Evolutionary conservation across 2,113 vertebrate genomes (phyloP), one percentile per base, ranked within the genome.

Genomic region (Equus quagga): DNA sequence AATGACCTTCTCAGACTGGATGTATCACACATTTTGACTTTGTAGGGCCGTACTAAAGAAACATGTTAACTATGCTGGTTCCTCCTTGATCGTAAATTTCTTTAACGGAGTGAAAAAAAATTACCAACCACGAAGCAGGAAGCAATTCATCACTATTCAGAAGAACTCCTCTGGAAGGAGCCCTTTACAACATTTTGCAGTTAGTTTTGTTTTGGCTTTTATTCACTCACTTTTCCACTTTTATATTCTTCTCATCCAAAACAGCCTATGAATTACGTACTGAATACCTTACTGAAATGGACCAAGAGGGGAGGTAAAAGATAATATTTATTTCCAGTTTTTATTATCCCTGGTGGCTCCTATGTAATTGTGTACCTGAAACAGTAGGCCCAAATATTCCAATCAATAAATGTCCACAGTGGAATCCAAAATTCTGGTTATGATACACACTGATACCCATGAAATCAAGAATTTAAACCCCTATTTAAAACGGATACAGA

Each of bases 71-170:
- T 98, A 91, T 97, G 97, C 95, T 97, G 97, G 97, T 98, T 99
- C 98, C 98, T 99, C 97, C 98, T 98, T 98, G 98, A 98, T 98
- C 89, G 94, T 98, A 99, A 98, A 98, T 98, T 98, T 95, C 92
- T 96, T 87, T 84, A 58, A n/a, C 6, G n/a, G 44, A 31, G 81
- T 26, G 11, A 85, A 94, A 70, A 86, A 98, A 98, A 98, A 97
- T 97, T 97, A 98, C 93, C 97, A 98, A 98, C 98, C 97, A 98
- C 88, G 97, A 98, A 98, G 98, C 98, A 98, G 98, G 98, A 99
- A 99, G 98, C 96, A 98, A 98, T 98, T 98, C 96, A 98, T 98
- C 98, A 98, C 91, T 98, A 98, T 98, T 98, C 97, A 98, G 98
- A 98, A 98, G 97, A 98, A 98, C 96, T 97, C 97, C 97, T 97